Evolutionary conservation across 53 echinoderm and acorn worm genomes (phyloP).

Genomic region (Echinometra lucunter): DNA sequence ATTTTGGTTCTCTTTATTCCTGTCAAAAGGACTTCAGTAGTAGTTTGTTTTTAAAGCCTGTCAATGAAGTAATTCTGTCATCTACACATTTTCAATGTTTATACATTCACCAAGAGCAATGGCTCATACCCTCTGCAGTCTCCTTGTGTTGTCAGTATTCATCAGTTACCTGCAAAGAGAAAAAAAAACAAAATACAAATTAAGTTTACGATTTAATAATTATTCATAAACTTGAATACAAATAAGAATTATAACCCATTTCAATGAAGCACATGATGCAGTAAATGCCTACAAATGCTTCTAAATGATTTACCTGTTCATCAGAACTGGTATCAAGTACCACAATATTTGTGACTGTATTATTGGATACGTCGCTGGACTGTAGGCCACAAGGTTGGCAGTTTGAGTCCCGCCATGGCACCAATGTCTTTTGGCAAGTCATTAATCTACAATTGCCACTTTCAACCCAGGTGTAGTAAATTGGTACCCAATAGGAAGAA

Average conservation of each 20-base stretch:
- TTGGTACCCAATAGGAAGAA: too few relatives aligned
- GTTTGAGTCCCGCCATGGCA: too few relatives aligned
- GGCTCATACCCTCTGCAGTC: not conserved
- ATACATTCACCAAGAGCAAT: not conserved
- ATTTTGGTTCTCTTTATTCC: not conserved
- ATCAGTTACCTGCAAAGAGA: not conserved
- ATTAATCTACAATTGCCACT: too few relatives aligned
- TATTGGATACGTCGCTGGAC: too few relatives aligned
- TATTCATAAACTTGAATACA: not conserved
- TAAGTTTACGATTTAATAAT: not conserved
- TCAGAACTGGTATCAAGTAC: too few relatives aligned
- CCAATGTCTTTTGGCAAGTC: too few relatives aligned
- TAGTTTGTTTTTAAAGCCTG: not conserved
- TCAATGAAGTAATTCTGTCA: not conserved
- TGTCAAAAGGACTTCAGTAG: not conserved
- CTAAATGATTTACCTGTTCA: too few relatives aligned
- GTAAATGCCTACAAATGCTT: too few relatives aligned
- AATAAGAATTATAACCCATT: not conserved
- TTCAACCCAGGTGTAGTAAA: too few relatives aligned
- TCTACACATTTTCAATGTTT: not conserved
- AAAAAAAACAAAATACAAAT: not conserved
- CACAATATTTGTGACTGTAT: too few relatives aligned
- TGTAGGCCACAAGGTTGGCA: too few relatives aligned
- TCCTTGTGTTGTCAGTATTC: constrained; percentile 6
- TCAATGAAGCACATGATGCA: too few relatives aligned